Evolutionary conservation across 2,888 invertebrate species (phyloP).

Genomic region (Tryphoninae sp.): DNA sequence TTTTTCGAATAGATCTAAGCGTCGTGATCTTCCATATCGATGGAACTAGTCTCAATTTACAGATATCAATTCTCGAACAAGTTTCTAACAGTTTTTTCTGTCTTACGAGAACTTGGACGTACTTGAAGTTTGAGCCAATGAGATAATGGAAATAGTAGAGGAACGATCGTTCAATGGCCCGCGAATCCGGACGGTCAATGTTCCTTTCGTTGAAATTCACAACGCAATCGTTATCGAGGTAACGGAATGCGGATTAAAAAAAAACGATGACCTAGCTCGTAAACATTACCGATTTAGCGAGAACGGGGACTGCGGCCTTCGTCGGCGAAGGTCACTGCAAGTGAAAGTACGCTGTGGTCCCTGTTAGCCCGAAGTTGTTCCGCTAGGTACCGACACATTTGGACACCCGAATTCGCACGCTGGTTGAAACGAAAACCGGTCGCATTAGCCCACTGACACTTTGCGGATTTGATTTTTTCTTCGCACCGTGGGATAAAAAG

Average conservation of each 20-base stretch:
- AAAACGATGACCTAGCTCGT: slow-evolving; percentile 10
- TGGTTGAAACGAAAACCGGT: background rate
- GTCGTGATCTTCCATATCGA: background rate
- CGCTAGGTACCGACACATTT: slow-evolving; percentile 30
- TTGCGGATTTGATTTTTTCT: slow-evolving; percentile 8
- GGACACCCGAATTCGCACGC: slow-evolving; percentile 26
- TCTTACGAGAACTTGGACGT: background rate
- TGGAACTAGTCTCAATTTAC: background rate
- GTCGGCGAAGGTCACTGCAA: slow-evolving; percentile 65
- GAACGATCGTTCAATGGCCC: background rate
- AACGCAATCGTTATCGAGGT: slow-evolving; percentile 24
- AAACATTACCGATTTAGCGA: slow-evolving; percentile 48
- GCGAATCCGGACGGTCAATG: background rate
- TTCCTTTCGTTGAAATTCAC: background rate
- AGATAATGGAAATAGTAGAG: background rate
- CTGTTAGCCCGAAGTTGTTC: slow-evolving; percentile 9
- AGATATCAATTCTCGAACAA: background rate
- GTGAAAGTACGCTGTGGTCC: slow-evolving; percentile 59
- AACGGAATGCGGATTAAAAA: slow-evolving; percentile 39
- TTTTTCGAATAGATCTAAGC: background rate
- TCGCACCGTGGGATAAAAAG: background rate
- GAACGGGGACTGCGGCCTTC: slow-evolving; percentile 60
- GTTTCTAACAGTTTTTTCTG: background rate
- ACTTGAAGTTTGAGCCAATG: background rate
- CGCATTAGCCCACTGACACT: slow-evolving; percentile 1